Conservation (phyloP, 2,797 vertebrate species). For the Falco berigora region DNA sequence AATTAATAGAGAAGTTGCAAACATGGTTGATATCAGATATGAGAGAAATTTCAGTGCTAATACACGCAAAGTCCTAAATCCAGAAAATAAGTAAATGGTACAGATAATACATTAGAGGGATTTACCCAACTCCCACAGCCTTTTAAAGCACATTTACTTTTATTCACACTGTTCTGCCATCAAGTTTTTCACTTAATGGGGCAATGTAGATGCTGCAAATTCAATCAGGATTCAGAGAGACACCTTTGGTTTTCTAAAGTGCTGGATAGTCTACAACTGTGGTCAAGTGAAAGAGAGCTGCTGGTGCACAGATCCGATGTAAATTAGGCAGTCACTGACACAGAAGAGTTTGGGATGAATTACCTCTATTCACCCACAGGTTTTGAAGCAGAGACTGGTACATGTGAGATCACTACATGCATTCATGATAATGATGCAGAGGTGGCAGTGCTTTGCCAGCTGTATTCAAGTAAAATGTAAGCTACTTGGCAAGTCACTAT, state of each 20-base stretch:
- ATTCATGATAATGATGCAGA: background rate
- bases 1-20: background rate
- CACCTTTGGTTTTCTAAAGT: background rate
- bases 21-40: background rate
- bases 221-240: background rate
- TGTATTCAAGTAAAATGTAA: slow-evolving; percentile 18
- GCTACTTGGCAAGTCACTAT: slow-evolving; percentile 21
- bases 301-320: background rate
- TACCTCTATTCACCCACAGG: slow-evolving; percentile 16
- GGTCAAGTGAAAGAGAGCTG: background rate
- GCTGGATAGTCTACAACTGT: background rate
- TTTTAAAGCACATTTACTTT: background rate
- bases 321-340: background rate
- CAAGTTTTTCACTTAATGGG: background rate
- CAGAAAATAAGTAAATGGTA: background rate
- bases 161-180: background rate
- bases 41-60: background rate
- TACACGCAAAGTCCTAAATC: background rate
- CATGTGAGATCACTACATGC: slow-evolving; percentile 8
- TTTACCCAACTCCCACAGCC: background rate
- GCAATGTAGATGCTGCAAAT: background rate
- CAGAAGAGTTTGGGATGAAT: slow-evolving; percentile 39
- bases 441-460: slow-evolving; percentile 36
- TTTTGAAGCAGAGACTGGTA: background rate
- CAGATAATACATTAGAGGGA: background rate